Conservation (phyloP, 2,888 invertebrate genomes). For the Muschampia plurimacula region DNA sequence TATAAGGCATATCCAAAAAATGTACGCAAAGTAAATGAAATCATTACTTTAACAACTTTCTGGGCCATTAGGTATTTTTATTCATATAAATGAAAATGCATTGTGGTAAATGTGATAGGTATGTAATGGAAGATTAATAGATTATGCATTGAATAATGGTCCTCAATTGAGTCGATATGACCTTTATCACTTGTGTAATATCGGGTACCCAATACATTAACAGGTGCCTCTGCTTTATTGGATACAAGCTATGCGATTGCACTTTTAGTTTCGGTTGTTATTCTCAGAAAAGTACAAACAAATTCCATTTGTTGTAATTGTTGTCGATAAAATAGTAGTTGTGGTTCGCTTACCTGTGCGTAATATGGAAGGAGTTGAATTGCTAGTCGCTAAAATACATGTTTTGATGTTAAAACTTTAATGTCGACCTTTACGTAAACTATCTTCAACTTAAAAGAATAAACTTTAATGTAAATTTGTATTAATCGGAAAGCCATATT, state of each 20-base stretch:
- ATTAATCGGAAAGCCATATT: too few relatives aligned
- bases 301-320: background rate
- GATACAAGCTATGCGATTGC: background rate
- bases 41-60: background rate
- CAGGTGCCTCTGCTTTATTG: conserved; percentile 21
- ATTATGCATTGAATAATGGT: conserved; percentile 35
- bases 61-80: background rate
- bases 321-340: background rate
- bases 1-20: background rate
- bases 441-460: too few relatives aligned
- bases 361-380: background rate
- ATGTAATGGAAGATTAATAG: conserved; percentile 29
- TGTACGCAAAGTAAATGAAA: background rate
- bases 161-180: conserved; percentile 29
- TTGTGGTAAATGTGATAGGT: conserved; percentile 12
- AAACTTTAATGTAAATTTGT: too few relatives aligned
- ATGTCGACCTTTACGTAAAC: too few relatives aligned
- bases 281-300: background rate
- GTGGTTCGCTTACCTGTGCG: background rate
- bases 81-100: conserved; percentile 2
- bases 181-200: conserved; percentile 31
- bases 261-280: conserved; percentile 1
- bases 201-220: conserved; percentile 24
- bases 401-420: too few relatives aligned
- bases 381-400: too few relatives aligned